phyloP scores from a whole-genome alignment of 2,888 invertebrate species.

The Hymenopus coronatus region DNA sequence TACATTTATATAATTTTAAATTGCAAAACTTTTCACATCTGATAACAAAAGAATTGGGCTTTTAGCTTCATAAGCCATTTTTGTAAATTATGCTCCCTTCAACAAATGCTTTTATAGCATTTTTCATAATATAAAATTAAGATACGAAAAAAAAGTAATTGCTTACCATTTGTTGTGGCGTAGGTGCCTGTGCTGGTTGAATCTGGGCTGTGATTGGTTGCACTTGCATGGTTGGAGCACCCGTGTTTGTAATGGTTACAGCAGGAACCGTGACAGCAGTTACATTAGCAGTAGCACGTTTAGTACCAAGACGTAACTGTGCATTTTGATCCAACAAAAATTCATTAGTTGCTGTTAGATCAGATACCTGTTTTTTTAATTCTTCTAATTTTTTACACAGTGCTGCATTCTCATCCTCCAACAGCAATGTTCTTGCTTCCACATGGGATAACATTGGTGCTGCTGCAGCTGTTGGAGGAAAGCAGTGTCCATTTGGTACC shows the following conservation, averaged over 20 bases:
- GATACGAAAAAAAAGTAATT: background rate
- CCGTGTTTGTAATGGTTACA: slow-evolving; percentile 58
- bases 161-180: slow-evolving; percentile 47
- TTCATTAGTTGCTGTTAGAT: slow-evolving; percentile 73
- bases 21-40: no score
- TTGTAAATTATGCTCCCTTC: no score
- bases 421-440: slow-evolving; percentile 12
- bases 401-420: slow-evolving; percentile 64
- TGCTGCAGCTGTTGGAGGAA: background rate
- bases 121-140: background rate
- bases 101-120: background rate
- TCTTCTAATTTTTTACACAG: slow-evolving; percentile 66
- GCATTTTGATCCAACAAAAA: slow-evolving; percentile 76
- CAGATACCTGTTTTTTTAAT: slow-evolving; percentile 66
- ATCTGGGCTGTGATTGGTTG: slow-evolving; percentile 42
- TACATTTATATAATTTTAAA: no score
- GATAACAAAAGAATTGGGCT: no score
- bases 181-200: slow-evolving; percentile 47
- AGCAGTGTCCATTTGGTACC: slow-evolving; percentile 16
- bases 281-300: slow-evolving; percentile 49
- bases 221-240: slow-evolving; percentile 34
- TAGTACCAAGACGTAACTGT: slow-evolving; percentile 61
- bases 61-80: no score
- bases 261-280: slow-evolving; percentile 59
- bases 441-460: slow-evolving; percentile 18